Conservation (phyloP, 2,888 invertebrate genomes). For the Sceliomorpha sp. region DNA sequence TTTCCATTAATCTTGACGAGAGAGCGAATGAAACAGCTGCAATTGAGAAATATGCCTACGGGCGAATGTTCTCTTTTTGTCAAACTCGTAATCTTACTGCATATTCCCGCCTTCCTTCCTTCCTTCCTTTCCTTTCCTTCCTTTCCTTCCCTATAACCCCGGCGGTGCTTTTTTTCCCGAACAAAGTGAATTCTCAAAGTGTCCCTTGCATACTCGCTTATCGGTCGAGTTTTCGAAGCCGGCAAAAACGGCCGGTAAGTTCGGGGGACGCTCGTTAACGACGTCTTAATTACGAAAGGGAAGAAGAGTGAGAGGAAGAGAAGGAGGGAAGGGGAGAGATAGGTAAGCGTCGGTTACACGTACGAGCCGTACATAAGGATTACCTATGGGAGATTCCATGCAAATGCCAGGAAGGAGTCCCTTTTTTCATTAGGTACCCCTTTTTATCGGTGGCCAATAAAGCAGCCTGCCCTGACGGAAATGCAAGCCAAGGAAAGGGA, state of each 20-base stretch:
- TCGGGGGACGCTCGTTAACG: constrained; percentile 55
- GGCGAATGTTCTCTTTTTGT: too few species aligned
- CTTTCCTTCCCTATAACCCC: constrained; percentile 16
- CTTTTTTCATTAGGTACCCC: constrained; percentile 28
- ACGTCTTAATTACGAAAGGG: constrained; percentile 51
- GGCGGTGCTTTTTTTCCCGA: constrained; percentile 51
- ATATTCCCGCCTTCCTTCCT: too few species aligned
- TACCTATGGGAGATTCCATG: constrained; percentile 41
- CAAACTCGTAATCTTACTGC: too few species aligned
- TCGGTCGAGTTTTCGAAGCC: constrained; percentile 42
- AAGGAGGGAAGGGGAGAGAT: constrained; percentile 14
- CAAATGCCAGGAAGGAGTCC: constrained; percentile 42
- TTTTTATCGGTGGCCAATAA: constrained; percentile 55
- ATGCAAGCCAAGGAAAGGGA: constrained; percentile 27
- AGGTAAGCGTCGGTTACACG: constrained; percentile 7
- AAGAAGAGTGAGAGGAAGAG: not conserved
- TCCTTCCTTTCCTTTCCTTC: too few species aligned
- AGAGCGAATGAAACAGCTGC: too few species aligned
- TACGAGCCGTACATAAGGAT: constrained; percentile 23
- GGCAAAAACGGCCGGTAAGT: constrained; percentile 50
- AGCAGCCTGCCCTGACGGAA: constrained; percentile 52
- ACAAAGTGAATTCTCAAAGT: constrained; percentile 38
- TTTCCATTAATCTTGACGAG: too few species aligned
- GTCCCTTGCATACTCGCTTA: constrained; percentile 37
- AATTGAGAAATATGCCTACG: too few species aligned